Conservation (phyloP, 1,140 invertebrate genomes). For the Aleiodes sp. region DNA sequence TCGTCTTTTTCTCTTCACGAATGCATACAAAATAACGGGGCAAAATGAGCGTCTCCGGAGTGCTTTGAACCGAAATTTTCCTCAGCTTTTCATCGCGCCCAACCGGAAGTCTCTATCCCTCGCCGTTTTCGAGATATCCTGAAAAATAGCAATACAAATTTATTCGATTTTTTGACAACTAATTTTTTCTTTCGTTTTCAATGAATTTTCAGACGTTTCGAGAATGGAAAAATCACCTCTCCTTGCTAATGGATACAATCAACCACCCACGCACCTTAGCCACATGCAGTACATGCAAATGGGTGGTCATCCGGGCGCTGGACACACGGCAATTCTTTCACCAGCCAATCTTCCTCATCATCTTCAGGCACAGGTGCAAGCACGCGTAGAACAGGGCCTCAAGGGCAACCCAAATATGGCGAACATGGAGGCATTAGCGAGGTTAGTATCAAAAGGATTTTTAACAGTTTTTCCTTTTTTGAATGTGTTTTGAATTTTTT, state of each 20-base stretch:
- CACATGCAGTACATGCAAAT: slow-evolving; percentile 91
- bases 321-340: slow-evolving; percentile 82
- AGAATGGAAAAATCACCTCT: slow-evolving; percentile 90
- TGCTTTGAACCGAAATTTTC: no score
- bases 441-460: slow-evolving; percentile 68
- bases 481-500: not conserved
- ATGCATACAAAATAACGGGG: no score
- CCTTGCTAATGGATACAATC: slow-evolving; percentile 93
- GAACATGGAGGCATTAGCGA: slow-evolving; percentile 86
- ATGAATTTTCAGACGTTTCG: slow-evolving; percentile 82
- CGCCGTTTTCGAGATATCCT: no score
- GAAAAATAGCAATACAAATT: no score
- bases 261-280: slow-evolving; percentile 87
- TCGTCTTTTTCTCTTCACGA: no score
- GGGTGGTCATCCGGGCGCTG: slow-evolving; percentile 73
- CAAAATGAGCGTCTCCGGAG: no score
- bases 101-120: no score
- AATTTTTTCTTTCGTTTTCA: no score
- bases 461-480: not conserved
- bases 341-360: slow-evolving; percentile 87
- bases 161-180: no score
- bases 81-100: not conserved
- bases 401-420: slow-evolving; percentile 78
- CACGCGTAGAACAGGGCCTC: slow-evolving; percentile 64
- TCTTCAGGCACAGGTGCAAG: slow-evolving; percentile 67